Evolutionary conservation across 2,797 vertebrate species (phyloP).

Genomic region (Oreochromis mossambicus): DNA sequence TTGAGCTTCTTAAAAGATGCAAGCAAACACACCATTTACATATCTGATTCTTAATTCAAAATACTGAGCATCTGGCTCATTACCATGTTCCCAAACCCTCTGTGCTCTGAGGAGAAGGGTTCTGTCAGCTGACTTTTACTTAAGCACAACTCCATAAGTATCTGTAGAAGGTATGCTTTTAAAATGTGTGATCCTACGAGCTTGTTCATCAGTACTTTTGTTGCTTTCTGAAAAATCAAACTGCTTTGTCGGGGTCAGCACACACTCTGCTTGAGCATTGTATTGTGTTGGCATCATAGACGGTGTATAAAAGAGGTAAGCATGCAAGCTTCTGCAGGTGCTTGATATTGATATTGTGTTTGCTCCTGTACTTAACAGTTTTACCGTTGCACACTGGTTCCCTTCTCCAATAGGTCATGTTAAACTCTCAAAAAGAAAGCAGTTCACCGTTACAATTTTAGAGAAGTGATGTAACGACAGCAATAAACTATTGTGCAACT

Average conservation of each 20-base stretch:
- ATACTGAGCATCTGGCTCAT: neutral
- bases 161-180: neutral
- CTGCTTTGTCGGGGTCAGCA: neutral
- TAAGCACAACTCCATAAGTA: neutral
- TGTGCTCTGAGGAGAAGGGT: neutral
- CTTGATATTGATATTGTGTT: neutral
- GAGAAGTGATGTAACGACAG: too few relatives aligned
- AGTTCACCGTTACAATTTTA: neutral
- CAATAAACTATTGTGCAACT: neutral
- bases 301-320: neutral
- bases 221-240: neutral
- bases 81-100: neutral
- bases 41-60: neutral
- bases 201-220: neutral
- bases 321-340: neutral
- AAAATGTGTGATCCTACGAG: neutral
- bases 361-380: neutral
- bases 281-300: neutral
- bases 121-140: neutral
- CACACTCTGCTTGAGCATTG: neutral
- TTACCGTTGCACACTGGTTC: accelerated
- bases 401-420: neutral
- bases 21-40: neutral
- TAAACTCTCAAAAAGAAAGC: neutral
- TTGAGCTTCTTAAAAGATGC: neutral